Conservation (phyloP, 2,113 vertebrate genomes). For the Ictidomys tridecemlineatus region DNA sequence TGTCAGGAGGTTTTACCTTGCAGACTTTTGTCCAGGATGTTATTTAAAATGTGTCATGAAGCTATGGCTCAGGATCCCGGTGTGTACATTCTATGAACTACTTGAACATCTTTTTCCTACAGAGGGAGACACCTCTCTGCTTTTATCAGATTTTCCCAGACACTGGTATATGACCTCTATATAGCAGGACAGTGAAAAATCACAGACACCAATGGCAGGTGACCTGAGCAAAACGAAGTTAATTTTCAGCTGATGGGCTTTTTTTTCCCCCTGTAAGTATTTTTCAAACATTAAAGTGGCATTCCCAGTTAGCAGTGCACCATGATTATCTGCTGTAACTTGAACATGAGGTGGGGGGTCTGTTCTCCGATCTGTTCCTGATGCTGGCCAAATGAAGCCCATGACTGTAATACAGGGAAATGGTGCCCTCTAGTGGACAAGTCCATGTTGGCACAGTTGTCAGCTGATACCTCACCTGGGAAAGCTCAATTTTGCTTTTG, state of each 20-base stretch:
- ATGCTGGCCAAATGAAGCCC: not conserved
- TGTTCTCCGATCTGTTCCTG: not conserved
- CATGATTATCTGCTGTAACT: not conserved
- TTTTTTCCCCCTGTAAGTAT: not conserved
- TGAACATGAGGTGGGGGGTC: not conserved
- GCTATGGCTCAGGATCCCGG: not conserved
- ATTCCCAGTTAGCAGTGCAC: not conserved
- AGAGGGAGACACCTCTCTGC: not conserved
- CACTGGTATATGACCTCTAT: not conserved
- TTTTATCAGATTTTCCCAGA: not conserved
- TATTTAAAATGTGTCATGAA: not conserved
- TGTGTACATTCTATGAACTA: not conserved
- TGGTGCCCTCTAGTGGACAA: conserved; percentile 79
- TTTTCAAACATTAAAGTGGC: not conserved
- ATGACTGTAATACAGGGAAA: not conserved
- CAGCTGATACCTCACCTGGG: not conserved
- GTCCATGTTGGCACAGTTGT: not conserved
- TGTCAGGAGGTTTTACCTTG: conserved; percentile 32
- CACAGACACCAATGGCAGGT: not conserved
- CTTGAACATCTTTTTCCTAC: not conserved
- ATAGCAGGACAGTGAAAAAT: not conserved
- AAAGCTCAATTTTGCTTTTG: not conserved
- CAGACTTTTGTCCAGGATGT: not conserved
- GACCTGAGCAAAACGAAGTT: conserved; percentile 25
- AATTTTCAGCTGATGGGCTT: not conserved